These are phyloP conservation scores for Metallyticus violacea DNA, from an alignment of 2,888 invertebrate species.

Conservation along the genomic window DNA sequence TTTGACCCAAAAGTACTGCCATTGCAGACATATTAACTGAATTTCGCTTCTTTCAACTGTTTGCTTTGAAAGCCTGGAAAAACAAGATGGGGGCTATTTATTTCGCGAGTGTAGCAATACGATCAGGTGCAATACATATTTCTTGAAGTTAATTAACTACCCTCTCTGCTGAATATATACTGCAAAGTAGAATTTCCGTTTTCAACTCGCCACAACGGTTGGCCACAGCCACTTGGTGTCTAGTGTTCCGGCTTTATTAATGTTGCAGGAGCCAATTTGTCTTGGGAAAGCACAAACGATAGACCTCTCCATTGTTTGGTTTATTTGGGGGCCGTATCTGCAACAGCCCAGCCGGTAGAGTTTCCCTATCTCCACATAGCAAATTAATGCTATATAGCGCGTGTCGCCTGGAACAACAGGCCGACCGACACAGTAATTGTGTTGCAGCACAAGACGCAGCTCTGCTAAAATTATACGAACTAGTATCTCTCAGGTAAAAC, in stretches of 20 bases:
- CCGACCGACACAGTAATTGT: background rate
- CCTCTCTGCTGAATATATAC: background rate
- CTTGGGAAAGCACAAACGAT: background rate
- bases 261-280: background rate
- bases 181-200: background rate
- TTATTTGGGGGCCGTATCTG: background rate
- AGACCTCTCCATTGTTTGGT: background rate
- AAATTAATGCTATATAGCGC: background rate
- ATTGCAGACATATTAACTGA: too few relatives aligned
- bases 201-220: background rate
- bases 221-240: too few relatives aligned
- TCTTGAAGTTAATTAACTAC: background rate
- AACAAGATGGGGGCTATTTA: background rate
- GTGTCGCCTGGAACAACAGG: background rate
- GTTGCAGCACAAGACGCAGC: background rate
- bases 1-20: background rate
- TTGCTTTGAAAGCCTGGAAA: background rate
- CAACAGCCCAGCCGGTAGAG: background rate
- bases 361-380: background rate
- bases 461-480: background rate
- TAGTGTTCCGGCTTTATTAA: background rate
- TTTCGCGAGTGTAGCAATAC: background rate
- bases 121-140: background rate
- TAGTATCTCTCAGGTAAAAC: background rate
- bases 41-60: background rate